These are phyloP conservation scores for Coelinius sp. DNA, from an alignment of 2,888 invertebrate species.

Conservation along the genomic window DNA sequence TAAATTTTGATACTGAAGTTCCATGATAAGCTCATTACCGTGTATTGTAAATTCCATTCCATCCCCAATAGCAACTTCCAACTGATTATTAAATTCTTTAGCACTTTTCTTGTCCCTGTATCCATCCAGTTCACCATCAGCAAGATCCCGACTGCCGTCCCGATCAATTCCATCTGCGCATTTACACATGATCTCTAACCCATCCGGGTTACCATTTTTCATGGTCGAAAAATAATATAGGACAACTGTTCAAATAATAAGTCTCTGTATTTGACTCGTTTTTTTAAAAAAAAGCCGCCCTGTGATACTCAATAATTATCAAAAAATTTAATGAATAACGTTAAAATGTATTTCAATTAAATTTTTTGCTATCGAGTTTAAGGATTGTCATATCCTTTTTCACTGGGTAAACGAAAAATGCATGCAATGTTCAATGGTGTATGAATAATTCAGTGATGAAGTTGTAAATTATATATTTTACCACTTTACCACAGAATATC, in stretches of 20 bases:
- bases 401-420: slow-evolving; percentile 18
- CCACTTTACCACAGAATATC: neutral
- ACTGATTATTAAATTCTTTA: slow-evolving; percentile 78
- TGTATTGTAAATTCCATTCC: slow-evolving; percentile 96
- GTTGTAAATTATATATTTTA: neutral
- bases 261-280: slow-evolving; percentile 30
- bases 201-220: slow-evolving; percentile 48
- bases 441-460: neutral
- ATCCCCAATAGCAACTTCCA: slow-evolving; percentile 92
- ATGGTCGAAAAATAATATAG: slow-evolving; percentile 40
- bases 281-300: slow-evolving; percentile 9
- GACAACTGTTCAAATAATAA: slow-evolving; percentile 41
- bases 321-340: neutral
- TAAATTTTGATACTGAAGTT: neutral
- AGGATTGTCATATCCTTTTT: slow-evolving; percentile 18
- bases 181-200: slow-evolving; percentile 62
- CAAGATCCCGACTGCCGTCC: slow-evolving; percentile 79
- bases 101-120: slow-evolving; percentile 90
- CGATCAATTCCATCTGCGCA: slow-evolving; percentile 76
- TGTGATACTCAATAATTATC: neutral
- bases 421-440: neutral
- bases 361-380: slow-evolving; percentile 7
- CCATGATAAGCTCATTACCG: slow-evolving; percentile 73
- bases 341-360: neutral
- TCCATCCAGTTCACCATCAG: slow-evolving; percentile 82